phyloP scores from a whole-genome alignment of 2,888 invertebrate genomes.

The Epinotia demarniana region DNA sequence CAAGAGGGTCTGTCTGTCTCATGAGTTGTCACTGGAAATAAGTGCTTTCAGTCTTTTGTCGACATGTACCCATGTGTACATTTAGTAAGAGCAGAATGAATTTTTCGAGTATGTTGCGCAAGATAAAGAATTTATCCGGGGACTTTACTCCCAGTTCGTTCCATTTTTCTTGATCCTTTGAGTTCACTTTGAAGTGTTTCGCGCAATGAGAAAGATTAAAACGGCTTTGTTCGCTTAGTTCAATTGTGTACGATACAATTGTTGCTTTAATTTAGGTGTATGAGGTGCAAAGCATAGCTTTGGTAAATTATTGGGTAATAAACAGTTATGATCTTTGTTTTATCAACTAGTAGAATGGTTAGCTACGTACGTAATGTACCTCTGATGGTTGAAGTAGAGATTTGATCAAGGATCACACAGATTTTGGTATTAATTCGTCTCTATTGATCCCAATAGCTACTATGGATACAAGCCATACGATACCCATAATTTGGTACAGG shows the following conservation, averaged over 20 bases:
- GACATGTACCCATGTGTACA: slow-evolving; percentile 34
- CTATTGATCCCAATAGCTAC: too few species aligned
- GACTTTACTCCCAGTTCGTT: slow-evolving; percentile 52
- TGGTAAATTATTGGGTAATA: background rate
- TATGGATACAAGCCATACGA: too few species aligned
- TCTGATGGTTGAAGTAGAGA: too few species aligned
- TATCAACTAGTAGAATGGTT: too few species aligned
- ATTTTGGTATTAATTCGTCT: too few species aligned
- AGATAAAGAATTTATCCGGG: slow-evolving; percentile 51
- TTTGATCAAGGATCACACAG: too few species aligned
- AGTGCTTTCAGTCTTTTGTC: slow-evolving; percentile 43
- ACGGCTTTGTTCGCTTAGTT: slow-evolving; percentile 32
- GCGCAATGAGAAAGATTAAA: slow-evolving; percentile 37
- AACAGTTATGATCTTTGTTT: too few species aligned
- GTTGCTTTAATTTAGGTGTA: slow-evolving; percentile 1
- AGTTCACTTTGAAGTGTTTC: slow-evolving; percentile 41
- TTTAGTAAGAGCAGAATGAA: slow-evolving; percentile 47
- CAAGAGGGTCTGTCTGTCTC: slow-evolving; percentile 37
- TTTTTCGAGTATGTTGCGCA: slow-evolving; percentile 51
- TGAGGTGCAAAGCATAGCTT: background rate
- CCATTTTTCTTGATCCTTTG: slow-evolving; percentile 43
- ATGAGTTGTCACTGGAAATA: slow-evolving; percentile 42
- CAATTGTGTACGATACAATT: slow-evolving; percentile 21
- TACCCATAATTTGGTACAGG: too few species aligned
- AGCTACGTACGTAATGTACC: too few species aligned